Base-by-base conservation (phyloP, 2,113 vertebrate species). In the Pithys albifrons region DNA sequence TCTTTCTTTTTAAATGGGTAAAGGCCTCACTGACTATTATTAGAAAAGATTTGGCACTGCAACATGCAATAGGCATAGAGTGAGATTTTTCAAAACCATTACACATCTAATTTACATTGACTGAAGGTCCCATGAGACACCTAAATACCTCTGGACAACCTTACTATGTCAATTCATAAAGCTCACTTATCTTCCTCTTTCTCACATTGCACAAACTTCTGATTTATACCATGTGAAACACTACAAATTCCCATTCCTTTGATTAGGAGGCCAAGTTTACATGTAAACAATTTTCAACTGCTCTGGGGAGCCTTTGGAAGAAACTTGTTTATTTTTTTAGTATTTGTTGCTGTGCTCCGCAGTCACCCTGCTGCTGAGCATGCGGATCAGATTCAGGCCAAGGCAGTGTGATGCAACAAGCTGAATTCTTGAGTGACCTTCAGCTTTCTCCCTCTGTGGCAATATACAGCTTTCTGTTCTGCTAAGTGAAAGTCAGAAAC, bases 31-130 rank as follows among this genome's bases (percentile, higher is more conserved):
- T 61, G 64, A 57, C 49, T 90, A 20, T 76, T 88, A 62, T 54
- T 79, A n/a, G 51, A 93, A 83, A 54, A 70, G 51, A 85, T 83
- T 70, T 90, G 92, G 75, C 75, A 92, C 51, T 72, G 88, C 75
- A 80, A 37, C 54, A 55, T 80, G 78, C 64, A 90, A 83, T 73
- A 62, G 67, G 59, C 71, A 66, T 25, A 49, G 78, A 85, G 78
- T 73, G 71, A 92, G 62, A 93, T 88, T 94, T 95, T 91, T 95
- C 85, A 92, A 88, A 96, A 58, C 78, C 78, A 62, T 78, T 94
- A 46, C 55, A 66, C 59, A 66, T 93, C 85, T 88, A 90, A 92
- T 94, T 95, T 95, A 37, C 95, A 80, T 94, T 94, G 94, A 92
- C 75, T 88, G 78, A 70, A 85, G 41, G 43, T 92, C 88, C 85